phyloP scores from a whole-genome alignment of 2,797 vertebrate genomes.

The Threskiornis aethiopicus region DNA sequence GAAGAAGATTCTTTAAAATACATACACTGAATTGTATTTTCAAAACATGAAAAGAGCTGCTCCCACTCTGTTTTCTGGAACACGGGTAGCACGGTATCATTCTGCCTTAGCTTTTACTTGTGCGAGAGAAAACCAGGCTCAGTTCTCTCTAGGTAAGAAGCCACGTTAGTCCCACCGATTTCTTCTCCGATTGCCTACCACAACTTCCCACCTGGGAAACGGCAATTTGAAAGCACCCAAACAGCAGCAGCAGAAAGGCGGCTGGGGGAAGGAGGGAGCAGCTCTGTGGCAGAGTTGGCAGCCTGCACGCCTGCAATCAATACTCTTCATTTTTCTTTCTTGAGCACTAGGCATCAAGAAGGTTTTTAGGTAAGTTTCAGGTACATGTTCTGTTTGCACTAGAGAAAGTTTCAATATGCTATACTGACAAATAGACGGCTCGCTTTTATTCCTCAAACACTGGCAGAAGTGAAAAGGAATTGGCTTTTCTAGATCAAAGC shows the following conservation, averaged over 20 bases:
- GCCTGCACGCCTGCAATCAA: neutral
- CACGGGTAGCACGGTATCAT: neutral
- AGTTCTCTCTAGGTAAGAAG: neutral
- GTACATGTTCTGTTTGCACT: neutral
- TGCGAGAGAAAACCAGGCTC: neutral
- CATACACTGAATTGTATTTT: neutral
- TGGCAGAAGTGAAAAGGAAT: neutral
- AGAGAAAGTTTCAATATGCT: neutral
- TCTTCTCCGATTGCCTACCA: neutral
- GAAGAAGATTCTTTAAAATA: neutral
- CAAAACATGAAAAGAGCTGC: neutral
- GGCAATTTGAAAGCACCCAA: neutral
- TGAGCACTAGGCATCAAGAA: neutral
- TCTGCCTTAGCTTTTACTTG: neutral
- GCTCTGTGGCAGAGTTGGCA: neutral
- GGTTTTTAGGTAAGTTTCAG: neutral
- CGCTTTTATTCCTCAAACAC: neutral
- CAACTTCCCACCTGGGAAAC: neutral
- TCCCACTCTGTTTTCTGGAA: neutral
- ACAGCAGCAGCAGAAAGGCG: neutral
- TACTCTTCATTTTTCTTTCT: neutral
- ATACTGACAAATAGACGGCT: neutral
- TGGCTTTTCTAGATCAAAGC: neutral
- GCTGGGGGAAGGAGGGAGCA: neutral
- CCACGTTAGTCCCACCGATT: neutral